Percentiles rank a stretch among this genome's conserved stretches.
phyloP scores from a whole-genome alignment of 2,888 invertebrate species.

The Periphyllus acericola region DNA sequence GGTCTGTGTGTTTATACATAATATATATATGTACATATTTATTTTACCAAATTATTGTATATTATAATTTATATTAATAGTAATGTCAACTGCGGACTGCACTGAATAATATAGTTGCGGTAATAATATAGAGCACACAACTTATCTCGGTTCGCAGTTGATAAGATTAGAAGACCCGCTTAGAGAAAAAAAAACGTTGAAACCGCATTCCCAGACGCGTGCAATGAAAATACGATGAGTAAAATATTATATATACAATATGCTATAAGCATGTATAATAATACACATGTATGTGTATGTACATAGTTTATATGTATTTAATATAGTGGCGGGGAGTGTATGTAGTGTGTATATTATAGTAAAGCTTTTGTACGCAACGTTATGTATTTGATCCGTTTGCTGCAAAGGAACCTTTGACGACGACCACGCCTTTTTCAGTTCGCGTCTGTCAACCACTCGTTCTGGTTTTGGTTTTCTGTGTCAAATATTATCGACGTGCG shows the following conservation, averaged over 20 bases:
- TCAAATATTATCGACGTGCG: constrained; percentile 55
- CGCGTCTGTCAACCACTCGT: constrained; percentile 59
- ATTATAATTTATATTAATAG: constrained; percentile 3
- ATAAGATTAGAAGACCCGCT: constrained; percentile 54
- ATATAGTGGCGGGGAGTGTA: constrained; percentile 40
- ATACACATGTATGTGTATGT: neutral
- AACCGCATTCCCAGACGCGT: constrained; percentile 58
- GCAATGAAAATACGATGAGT: constrained; percentile 50
- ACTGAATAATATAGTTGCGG: neutral
- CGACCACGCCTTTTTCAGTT: constrained; percentile 61
- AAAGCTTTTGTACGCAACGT: constrained; percentile 47
- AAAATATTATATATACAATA: constrained; percentile 18
- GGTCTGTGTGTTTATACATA: neutral
- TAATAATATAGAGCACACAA: constrained; percentile 16
- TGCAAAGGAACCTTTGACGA: constrained; percentile 55
- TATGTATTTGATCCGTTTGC: constrained; percentile 18
- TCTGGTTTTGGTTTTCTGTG: constrained; percentile 51
- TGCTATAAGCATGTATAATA: neutral
- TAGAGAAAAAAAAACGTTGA: constrained; percentile 10
- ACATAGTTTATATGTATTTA: neutral
- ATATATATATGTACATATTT: neutral
- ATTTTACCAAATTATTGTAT: neutral
- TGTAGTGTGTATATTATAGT: neutral
- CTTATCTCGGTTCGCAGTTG: constrained; percentile 48
- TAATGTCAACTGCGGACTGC: constrained; percentile 11